Evolutionary conservation across 2,888 invertebrate species (phyloP), one percentile per base, ranked within the genome.

Genomic region (Cecidostiba fungosa): DNA sequence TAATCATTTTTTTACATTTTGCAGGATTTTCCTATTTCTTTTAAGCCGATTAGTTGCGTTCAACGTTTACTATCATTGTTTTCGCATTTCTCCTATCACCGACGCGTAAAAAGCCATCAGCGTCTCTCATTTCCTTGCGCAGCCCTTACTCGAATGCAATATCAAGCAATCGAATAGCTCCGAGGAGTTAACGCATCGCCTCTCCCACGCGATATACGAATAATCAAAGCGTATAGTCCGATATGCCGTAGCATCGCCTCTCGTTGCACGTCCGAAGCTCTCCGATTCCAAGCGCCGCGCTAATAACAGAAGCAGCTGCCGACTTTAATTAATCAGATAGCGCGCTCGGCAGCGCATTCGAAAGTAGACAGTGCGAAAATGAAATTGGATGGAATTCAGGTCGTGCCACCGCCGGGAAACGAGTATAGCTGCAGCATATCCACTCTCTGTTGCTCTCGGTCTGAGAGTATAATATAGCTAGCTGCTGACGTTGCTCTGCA

Each of bases 251-350:
- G 50, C 23, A 32, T 29, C 6, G 50, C 26, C 47, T 12, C 74
- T 26, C 36, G 72, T 72, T 19, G 32, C 23, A 10, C 23, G 26
- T 8, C 1, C 29, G 39, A 39, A 70, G 26, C 74, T 29, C 23
- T 54, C 14, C 36, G 59, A 16, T 72, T 59, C 32, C 82, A 19
- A 47, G 14, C 76, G 76, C 36, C 23, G 43, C 19, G n/a, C 54
- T n/a, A 4, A 59, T n/a, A 8, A n/a, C 36, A 70, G 43, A 23
- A 66, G 72, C 72, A 36, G 36, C 39, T 12, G 8, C 47, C 54
- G 59, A 39, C 77, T 81, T 82, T 77, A 82, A 83, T 83, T 83
- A 83, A 83, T 83, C 77, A 83, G 89, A 88, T 89, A 88, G 73
- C 80, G 87, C 85, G 82, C 88, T 66, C 66, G 39, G 39, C 12